Evolutionary conservation across 1,140 invertebrate species (phyloP).

Genomic region (Formica exsecta): DNA sequence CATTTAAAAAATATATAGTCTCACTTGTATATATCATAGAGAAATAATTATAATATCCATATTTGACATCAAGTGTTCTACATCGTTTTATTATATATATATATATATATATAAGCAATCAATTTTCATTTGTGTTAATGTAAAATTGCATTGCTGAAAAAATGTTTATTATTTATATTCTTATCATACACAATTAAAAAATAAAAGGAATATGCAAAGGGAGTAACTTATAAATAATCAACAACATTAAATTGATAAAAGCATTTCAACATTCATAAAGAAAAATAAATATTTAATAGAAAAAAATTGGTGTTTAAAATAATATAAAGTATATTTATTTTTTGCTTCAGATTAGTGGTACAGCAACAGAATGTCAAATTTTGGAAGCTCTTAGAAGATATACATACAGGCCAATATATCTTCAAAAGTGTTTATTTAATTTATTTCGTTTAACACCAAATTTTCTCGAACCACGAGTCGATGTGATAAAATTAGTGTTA

Average conservation of each 20-base stretch:
- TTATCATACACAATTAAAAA: not conserved
- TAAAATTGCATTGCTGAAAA: not conserved
- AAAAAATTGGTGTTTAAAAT: constrained; percentile 22
- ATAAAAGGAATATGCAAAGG: not conserved
- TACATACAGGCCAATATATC: constrained; percentile 88
- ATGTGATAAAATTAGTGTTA: constrained; percentile 91
- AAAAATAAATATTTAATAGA: not conserved
- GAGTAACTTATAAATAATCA: constrained; percentile 6
- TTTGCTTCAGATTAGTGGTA: constrained; percentile 88
- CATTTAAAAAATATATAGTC: not conserved
- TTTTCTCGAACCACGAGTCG: constrained; percentile 88
- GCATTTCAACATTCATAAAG: not conserved
- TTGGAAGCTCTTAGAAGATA: constrained; percentile 90
- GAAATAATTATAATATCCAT: constrained; percentile 14
- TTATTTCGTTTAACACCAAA: constrained; percentile 90
- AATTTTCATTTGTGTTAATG: constrained; percentile 35
- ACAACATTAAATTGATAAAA: constrained; percentile 2
- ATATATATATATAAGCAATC: constrained; percentile 12
- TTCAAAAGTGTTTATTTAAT: constrained; percentile 92
- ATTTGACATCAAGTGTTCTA: constrained; percentile 5
- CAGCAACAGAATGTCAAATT: constrained; percentile 89
- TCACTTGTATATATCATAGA: not conserved
- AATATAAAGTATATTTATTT: constrained; percentile 39
- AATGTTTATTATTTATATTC: constrained; percentile 1
- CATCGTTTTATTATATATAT: not conserved